A percentile compares a stretch with the other conserved stretches of the same genome.
Evolutionary conservation across 2,113 vertebrate species (phyloP).

Genomic region (Forbesichthys papilliferus): DNA sequence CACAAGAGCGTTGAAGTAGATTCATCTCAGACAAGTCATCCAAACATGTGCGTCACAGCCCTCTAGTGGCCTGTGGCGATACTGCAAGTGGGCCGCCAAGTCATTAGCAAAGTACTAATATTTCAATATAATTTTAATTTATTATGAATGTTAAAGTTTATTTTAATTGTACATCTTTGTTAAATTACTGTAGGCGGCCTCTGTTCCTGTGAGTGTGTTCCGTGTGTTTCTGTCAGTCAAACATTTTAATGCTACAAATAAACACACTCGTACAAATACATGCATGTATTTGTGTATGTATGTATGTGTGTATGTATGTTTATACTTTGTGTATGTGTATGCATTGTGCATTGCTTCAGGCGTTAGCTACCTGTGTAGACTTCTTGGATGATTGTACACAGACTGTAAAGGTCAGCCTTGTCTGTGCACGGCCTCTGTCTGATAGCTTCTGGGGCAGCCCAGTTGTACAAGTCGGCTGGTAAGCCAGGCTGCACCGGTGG

Average conservation of each 20-base stretch:
- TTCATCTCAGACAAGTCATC: background rate
- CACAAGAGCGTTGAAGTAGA: background rate
- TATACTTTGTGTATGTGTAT: background rate
- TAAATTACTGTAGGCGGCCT: too few relatives aligned
- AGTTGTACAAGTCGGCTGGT: conserved; percentile 67
- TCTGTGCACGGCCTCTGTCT: conserved; percentile 37
- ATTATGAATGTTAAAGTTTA: too few relatives aligned
- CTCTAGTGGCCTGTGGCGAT: too few relatives aligned
- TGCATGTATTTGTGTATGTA: too few relatives aligned
- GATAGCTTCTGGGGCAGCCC: conserved; percentile 76
- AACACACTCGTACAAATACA: conserved; percentile 6
- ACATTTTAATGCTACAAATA: background rate
- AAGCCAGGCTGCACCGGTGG: conserved; percentile 17
- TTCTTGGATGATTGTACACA: conserved; percentile 74
- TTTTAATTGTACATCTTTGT: too few relatives aligned
- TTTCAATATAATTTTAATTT: too few relatives aligned
- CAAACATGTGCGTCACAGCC: too few relatives aligned
- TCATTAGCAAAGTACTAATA: too few relatives aligned
- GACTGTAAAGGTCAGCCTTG: conserved; percentile 76
- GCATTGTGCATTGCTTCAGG: background rate
- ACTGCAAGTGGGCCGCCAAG: too few relatives aligned
- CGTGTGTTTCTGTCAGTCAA: too few relatives aligned
- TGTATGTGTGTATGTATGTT: too few relatives aligned
- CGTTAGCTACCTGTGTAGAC: conserved; percentile 66
- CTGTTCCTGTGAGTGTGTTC: too few relatives aligned